Evolutionary conservation across 2,113 vertebrate species (phyloP), one percentile per base, ranked within the genome.

Genomic region (Gymnogyps californianus): DNA sequence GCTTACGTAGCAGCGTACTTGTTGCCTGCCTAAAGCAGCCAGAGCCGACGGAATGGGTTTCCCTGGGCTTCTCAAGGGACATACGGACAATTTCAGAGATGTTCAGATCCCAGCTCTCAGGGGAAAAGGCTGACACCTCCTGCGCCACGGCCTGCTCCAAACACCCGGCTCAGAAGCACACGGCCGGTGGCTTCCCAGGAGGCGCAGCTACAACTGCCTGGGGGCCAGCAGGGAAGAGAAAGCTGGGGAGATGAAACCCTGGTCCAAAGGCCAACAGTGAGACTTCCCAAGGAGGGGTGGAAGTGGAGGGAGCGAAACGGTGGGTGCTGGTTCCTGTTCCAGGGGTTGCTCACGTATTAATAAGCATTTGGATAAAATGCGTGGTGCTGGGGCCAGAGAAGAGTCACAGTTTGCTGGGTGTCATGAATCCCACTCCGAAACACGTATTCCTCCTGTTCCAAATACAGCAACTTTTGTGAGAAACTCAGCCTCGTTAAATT

Each of bases 1-100:
- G 32, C 55, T 21, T 5, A 10, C 16, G 24, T 15, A 75, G 72
- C 40, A 16, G 32, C 0, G 9, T 7, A 1, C 40, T n/a, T 9
- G 31, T 4, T 5, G 40, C 72, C 40, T 7, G 25, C 42, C 32
- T 20, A 16, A n/a, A 58, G 55, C 25, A 3, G 42, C 42, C 42
- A 5, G 55, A 58, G 55, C 25, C 7, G 32, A 46, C 3, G 5
- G 42, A 16, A 29, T 9, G 32, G 34, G 25, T 13, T 59, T 76
- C 54, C 55, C 26, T 16, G 42, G 32, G 74, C 74, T 47, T 17
- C 74, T 16, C 42, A 2, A 47, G 19, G 25, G 32, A 59, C 6
- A 3, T 10, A 36, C 6, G 6, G 25, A 17, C 19, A 22, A 17
- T 8, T 16, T 7, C 42, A 47, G 55, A n/a, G 40, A 11, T 2